Evolutionary conservation across 2,888 invertebrate genomes (phyloP), one percentile per base, ranked within the genome.

Genomic region (Chydorus sphaericus): DNA sequence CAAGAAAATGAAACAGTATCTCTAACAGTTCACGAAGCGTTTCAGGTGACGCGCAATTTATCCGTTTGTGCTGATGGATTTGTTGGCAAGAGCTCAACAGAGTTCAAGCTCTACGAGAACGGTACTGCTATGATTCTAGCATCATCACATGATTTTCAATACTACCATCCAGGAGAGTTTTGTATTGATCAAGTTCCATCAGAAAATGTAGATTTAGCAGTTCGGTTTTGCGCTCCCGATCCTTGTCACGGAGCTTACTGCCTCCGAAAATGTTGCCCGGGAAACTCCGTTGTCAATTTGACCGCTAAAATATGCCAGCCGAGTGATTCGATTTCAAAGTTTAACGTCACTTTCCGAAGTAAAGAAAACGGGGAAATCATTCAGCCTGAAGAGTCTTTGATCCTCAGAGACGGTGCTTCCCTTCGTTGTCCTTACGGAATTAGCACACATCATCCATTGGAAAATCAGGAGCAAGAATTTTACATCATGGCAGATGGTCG

Each of bases 191-290:
- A 28, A 44, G 28, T 44, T 44, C 38, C 16, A 7, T n/a, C 14
- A 38, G 2, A 16, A 39, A 2, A 16, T 3, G 44, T 28, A 8
- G 26, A 26, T 4, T 44, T 44, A 14, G 44, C 20, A 5, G 5
- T 16, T n/a, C 23, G 44, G 4, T 23, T 26, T 44, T 44, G 44
- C 26, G 28, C 28, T 23, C 14, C 10, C 44, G 44, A 44, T 26
- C 23, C 20, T 11, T 44, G 44, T n/a, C 5, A 8, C 1, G 33
- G 33, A 44, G 18, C 48, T 2, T 14, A 31, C 23, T 63, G 64
- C 55, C 29, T 62, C 29, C 56, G 62, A 18, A 61, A 60, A 39
- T 64, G 64, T 31, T 64, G 63, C 31, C 38, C 39, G 1, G 48
- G 50, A 20, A 62, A 61, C 14, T 44, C 59, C 36, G 58, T 56